phyloP scores from a whole-genome alignment of 2,888 invertebrate species.

The Coenonympha arcania region DNA sequence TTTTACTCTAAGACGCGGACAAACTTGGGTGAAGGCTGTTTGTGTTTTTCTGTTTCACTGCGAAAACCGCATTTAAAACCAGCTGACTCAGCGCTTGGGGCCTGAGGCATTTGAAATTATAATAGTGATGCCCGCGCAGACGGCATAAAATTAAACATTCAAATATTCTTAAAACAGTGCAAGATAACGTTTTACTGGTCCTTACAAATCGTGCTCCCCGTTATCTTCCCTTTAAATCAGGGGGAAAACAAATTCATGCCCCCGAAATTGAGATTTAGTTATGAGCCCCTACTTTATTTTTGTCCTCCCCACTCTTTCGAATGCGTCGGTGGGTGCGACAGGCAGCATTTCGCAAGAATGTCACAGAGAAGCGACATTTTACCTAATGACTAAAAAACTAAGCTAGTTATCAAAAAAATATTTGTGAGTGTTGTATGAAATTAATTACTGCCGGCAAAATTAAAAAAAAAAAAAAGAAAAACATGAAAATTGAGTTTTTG shows the following conservation, averaged over 20 bases:
- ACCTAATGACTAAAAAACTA: too few relatives aligned
- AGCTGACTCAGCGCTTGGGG: background rate
- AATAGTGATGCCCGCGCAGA: slow-evolving; percentile 21
- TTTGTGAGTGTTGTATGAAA: too few relatives aligned
- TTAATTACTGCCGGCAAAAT: too few relatives aligned
- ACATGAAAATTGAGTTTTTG: too few relatives aligned
- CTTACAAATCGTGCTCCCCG: slow-evolving; percentile 30
- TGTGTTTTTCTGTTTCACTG: background rate
- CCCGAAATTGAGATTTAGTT: slow-evolving; percentile 24
- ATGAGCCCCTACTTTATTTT: too few relatives aligned
- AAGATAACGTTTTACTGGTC: slow-evolving; percentile 38
- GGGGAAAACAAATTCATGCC: slow-evolving; percentile 23
- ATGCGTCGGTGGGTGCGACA: too few relatives aligned
- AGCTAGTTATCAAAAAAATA: too few relatives aligned
- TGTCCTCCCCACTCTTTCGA: too few relatives aligned
- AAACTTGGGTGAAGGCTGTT: background rate
- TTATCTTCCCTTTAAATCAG: slow-evolving; percentile 33
- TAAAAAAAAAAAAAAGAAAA: too few relatives aligned
- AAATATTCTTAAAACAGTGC: slow-evolving; percentile 36
- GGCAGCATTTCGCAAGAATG: too few relatives aligned
- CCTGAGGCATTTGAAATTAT: slow-evolving; percentile 25
- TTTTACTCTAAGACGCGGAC: too few relatives aligned
- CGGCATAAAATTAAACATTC: slow-evolving; percentile 36
- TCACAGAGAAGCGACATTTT: too few relatives aligned
- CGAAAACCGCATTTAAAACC: slow-evolving; percentile 2